phyloP scores from a whole-genome alignment of 2,113 vertebrate genomes.

The Coryphaenoides rupestris region DNA sequence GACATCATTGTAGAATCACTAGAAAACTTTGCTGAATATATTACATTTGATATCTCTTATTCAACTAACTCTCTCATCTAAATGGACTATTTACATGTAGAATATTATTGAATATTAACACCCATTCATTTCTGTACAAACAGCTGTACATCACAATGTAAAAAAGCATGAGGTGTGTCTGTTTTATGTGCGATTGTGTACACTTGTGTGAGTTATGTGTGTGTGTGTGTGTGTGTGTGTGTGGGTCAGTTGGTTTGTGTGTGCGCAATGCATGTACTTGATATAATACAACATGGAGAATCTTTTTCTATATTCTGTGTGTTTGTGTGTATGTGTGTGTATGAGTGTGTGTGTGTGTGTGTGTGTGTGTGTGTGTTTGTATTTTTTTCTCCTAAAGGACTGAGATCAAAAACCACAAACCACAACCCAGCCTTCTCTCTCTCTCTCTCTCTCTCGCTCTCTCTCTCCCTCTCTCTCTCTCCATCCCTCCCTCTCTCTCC shows the following conservation, averaged over 20 bases:
- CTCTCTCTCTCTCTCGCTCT: conserved; percentile 33
- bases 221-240: conserved; percentile 46
- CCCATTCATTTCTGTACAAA: no score
- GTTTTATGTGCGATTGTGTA: neutral
- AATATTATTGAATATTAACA: no score
- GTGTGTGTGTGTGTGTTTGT: conserved; percentile 40
- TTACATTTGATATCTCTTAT: no score
- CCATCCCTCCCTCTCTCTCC: conserved; percentile 50
- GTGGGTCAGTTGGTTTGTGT: conserved; percentile 16
- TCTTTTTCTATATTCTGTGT: conserved; percentile 19
- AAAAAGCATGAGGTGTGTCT: neutral
- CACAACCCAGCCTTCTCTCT: conserved; percentile 56
- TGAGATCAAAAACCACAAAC: conserved; percentile 71
- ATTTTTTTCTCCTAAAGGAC: conserved; percentile 71
- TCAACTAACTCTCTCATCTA: no score
- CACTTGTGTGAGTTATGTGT: conserved; percentile 30
- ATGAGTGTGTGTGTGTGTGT: conserved; percentile 29
- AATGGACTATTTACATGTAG: no score
- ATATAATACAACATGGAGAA: no score
- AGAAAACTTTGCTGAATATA: no score
- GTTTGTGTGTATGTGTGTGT: conserved; percentile 12
- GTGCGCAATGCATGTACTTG: no score
- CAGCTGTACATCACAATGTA: neutral
- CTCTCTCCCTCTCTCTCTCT: conserved; percentile 23
- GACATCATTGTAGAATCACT: no score